Evolutionary conservation across 2,888 invertebrate genomes (phyloP), one percentile per base, ranked within the genome.

Genomic region (Psylliodes chrysocephalus): DNA sequence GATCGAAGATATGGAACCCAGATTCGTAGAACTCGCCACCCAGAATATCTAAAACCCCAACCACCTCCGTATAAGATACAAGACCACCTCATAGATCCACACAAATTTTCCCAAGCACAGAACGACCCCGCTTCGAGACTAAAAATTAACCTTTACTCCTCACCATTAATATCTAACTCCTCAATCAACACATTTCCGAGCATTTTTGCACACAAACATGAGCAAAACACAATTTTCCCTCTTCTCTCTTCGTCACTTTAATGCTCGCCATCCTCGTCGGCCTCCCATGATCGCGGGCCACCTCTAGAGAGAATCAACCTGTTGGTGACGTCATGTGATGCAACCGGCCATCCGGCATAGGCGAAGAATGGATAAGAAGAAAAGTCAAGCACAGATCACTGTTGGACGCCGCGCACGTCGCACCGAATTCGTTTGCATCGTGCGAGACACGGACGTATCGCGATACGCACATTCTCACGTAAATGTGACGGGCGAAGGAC

Each of bases 241-340:
- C 42, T 18, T 1, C 7, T 42, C 18, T 42, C 42, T 15, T 17
- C 62, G n/a, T 40, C 35, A 22, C 15, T 17, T 61, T 25, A 42
- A 19, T 67, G 62, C 64, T 14, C 66, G n/a, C 62, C 64, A 51
- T 67, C 66, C 64, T 28, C 56, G 60, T 63, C 60, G 69, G 77
- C 76, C 77, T 76, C 73, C 78, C 79, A 73, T 75, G 77, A 74
- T 75, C 75, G 77, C 72, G 65, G 76, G 75, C 79, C 79, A 78
- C 79, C 79, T 75, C 77, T 70, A 76, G 73, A 75, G 57, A 55
- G 46, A 71, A 73, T 68, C 77, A 77, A 77, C 79, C 79, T 77
- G 79, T 78, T 77, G 75, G 75, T 79, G 79, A 79, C 79, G 79
- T 79, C 79, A 79, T 70, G 64, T 66, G 59, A 63, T 64, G 64